Evolutionary conservation across 2,797 vertebrate species (phyloP).

Genomic region (Adelosebastes latens): DNA sequence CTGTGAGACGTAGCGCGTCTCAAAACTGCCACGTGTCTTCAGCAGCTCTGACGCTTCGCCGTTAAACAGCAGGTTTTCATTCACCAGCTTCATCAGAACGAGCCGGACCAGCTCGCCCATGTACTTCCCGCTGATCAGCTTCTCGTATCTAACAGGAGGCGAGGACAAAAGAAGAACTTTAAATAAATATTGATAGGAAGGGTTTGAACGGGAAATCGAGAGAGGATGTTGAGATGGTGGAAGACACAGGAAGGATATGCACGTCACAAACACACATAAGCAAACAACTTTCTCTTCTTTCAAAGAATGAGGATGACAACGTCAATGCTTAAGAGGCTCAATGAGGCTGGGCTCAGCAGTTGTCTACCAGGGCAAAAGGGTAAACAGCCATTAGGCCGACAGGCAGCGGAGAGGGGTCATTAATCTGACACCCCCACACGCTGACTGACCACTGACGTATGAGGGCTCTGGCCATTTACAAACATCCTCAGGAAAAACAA

Average conservation of each 20-base stretch:
- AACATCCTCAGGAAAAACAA: slow-evolving; percentile 74
- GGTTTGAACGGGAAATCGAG: not conserved
- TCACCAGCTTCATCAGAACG: slow-evolving; percentile 92
- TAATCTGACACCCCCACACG: slow-evolving; percentile 70
- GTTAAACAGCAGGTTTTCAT: slow-evolving; percentile 91
- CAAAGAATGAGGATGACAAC: slow-evolving; percentile 21
- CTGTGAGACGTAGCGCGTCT: slow-evolving; percentile 93
- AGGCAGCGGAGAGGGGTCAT: slow-evolving; percentile 68
- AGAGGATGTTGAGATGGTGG: not conserved
- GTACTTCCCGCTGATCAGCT: slow-evolving; percentile 97
- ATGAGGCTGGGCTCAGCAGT: slow-evolving; percentile 46
- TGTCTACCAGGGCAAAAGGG: slow-evolving; percentile 59
- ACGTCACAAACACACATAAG: slow-evolving; percentile 26
- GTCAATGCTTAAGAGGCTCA: slow-evolving; percentile 46
- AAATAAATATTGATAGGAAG: not conserved
- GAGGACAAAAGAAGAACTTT: not conserved
- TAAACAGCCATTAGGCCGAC: slow-evolving; percentile 85
- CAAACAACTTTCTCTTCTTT: slow-evolving; percentile 26
- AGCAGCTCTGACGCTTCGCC: slow-evolving; percentile 92
- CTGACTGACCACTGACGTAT: slow-evolving; percentile 70
- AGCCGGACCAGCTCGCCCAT: slow-evolving; percentile 96
- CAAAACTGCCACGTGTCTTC: slow-evolving; percentile 91
- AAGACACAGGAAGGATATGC: not conserved
- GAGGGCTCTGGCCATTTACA: slow-evolving; percentile 61
- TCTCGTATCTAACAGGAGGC: slow-evolving; percentile 87